Evolutionary conservation across 2,113 vertebrate species (phyloP).

Genomic region (Mustelus asterias): DNA sequence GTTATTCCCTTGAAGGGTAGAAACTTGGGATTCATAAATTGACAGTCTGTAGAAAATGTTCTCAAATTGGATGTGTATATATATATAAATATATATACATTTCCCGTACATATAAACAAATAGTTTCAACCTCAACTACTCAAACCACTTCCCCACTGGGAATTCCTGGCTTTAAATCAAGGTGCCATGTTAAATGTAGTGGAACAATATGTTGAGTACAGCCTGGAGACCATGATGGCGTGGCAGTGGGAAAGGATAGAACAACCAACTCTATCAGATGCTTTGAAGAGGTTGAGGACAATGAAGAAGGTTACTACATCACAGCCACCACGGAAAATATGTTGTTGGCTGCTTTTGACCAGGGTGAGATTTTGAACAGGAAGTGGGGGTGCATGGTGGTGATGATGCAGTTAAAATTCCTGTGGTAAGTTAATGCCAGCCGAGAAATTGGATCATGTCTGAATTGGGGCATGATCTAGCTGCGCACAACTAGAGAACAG

Average conservation of each 20-base stretch:
- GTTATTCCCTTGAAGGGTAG: neutral
- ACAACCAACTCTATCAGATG: neutral
- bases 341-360: neutral
- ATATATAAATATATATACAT: no score
- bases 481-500: neutral
- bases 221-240: neutral
- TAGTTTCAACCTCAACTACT: neutral
- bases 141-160: neutral
- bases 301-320: neutral
- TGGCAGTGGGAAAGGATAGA: neutral
- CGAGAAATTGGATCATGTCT: neutral
- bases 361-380: neutral
- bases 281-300: neutral
- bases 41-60: neutral
- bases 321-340: neutral
- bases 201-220: neutral
- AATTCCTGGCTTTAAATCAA: neutral
- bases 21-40: neutral
- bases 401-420: neutral
- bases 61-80: neutral
- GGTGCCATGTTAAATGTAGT: neutral
- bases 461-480: neutral
- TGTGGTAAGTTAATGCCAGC: neutral
- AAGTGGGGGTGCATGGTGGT: neutral
- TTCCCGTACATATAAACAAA: neutral